Conservation (phyloP, 2,888 invertebrate genomes). For the Terebella lapidaria region DNA sequence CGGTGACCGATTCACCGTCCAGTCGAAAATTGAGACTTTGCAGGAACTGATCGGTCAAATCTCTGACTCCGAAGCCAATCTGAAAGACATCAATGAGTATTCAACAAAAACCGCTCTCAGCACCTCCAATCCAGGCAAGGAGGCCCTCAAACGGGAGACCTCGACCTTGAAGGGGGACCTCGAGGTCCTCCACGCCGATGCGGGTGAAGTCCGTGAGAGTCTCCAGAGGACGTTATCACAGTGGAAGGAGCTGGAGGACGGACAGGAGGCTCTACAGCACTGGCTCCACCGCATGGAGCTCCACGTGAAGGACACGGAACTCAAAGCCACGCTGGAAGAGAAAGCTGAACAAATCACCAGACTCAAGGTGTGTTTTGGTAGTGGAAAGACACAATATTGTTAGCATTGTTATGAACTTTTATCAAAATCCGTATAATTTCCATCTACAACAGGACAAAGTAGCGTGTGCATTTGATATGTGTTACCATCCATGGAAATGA, state of each 20-base stretch:
- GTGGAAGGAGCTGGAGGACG: conserved; percentile 85
- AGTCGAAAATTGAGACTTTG: conserved; percentile 73
- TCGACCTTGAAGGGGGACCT: conserved; percentile 87
- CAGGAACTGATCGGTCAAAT: conserved; percentile 40
- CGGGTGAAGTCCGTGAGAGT: conserved; percentile 32
- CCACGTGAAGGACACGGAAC: conserved; percentile 61
- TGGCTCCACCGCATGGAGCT: conserved; percentile 88
- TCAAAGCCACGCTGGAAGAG: conserved; percentile 41
- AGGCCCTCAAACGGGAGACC: conserved; percentile 65
- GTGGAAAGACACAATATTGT: too few relatives aligned
- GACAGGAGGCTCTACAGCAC: conserved; percentile 76
- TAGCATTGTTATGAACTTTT: background rate
- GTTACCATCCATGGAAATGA: too few relatives aligned
- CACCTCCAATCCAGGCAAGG: conserved; percentile 19
- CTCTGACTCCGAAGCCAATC: conserved; percentile 71
- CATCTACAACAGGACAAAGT: too few relatives aligned
- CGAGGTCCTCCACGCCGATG: conserved; percentile 56
- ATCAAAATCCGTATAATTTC: too few relatives aligned
- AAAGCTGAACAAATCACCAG: conserved; percentile 51
- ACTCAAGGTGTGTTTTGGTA: conserved; percentile 29
- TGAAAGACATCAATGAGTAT: conserved; percentile 5
- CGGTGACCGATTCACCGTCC: conserved; percentile 78
- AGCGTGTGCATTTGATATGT: too few relatives aligned
- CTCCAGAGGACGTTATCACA: conserved; percentile 79
- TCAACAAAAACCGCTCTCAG: conserved; percentile 8